These are phyloP conservation scores for Fukomys damarensis DNA, from an alignment of 2,113 vertebrate species.

Conservation along the genomic window DNA sequence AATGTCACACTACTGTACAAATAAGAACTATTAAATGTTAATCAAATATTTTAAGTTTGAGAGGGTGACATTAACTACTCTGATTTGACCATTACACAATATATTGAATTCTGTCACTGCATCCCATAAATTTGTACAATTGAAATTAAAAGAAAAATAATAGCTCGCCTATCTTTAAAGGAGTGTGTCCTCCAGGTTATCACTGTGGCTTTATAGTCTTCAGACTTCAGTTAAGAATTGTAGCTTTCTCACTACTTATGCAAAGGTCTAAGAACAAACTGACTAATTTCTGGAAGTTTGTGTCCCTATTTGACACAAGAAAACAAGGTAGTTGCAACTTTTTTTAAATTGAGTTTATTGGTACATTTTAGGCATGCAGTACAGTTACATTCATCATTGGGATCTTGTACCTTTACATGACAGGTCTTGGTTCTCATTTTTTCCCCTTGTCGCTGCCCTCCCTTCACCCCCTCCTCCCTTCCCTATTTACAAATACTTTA, in stretches of 20 bases:
- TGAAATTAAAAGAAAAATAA: neutral
- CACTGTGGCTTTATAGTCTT: neutral
- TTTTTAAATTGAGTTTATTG: too few species aligned
- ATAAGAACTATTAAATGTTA: neutral
- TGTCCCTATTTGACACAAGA: neutral
- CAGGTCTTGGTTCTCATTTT: too few species aligned
- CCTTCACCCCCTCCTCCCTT: too few species aligned
- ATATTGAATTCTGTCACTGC: neutral
- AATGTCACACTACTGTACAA: neutral
- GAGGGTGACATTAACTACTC: neutral
- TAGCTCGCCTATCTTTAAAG: neutral
- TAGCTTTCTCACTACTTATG: neutral
- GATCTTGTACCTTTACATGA: too few species aligned
- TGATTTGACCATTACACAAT: neutral
- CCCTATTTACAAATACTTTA: too few species aligned
- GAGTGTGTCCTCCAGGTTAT: neutral
- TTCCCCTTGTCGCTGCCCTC: too few species aligned
- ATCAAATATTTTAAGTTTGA: neutral
- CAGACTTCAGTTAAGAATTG: neutral
- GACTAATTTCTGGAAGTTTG: neutral
- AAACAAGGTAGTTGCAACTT: neutral
- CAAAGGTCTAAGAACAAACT: neutral
- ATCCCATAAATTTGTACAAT: neutral
- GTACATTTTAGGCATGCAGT: too few species aligned
- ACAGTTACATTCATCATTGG: too few species aligned